These are phyloP conservation scores for Cherax destructor DNA, from an alignment of 1,140 invertebrate species.

Conservation along the genomic window DNA sequence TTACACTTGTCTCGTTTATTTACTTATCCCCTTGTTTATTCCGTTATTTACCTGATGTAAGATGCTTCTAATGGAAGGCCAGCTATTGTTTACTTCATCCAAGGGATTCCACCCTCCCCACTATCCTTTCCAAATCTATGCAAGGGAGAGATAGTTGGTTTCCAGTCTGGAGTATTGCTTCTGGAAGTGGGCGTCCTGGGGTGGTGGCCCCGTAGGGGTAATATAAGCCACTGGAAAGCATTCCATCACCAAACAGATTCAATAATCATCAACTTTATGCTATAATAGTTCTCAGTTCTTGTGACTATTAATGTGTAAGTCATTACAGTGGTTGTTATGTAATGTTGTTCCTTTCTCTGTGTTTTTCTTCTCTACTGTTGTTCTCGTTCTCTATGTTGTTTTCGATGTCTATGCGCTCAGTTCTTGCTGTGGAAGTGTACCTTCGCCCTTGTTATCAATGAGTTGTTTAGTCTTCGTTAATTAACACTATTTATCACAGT, in stretches of 20 bases:
- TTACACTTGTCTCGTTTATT: conserved; percentile 44
- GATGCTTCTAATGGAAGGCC: conserved; percentile 28
- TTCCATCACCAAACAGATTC: background rate
- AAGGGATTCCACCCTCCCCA: background rate
- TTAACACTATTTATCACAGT: no score
- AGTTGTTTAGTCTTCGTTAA: no score
- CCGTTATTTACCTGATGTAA: conserved; percentile 31
- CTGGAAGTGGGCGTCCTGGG: background rate
- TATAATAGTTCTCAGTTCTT: background rate
- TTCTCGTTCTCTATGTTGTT: background rate
- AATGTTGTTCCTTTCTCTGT: background rate
- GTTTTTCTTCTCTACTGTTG: no score
- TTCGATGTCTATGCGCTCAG: no score
- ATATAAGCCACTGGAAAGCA: no score
- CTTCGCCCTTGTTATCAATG: no score
- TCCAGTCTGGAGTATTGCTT: background rate
- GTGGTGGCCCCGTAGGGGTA: no score
- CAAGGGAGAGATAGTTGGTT: background rate
- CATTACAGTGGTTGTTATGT: background rate
- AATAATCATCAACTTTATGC: background rate
- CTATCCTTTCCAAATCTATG: conserved; percentile 32
- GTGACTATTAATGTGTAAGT: background rate
- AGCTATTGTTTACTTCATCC: conserved; percentile 22
- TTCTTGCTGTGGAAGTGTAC: no score
- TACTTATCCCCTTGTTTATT: conserved; percentile 45